These are phyloP conservation scores for Fulica atra DNA, from an alignment of 2,113 vertebrate genomes.

Conservation along the genomic window DNA sequence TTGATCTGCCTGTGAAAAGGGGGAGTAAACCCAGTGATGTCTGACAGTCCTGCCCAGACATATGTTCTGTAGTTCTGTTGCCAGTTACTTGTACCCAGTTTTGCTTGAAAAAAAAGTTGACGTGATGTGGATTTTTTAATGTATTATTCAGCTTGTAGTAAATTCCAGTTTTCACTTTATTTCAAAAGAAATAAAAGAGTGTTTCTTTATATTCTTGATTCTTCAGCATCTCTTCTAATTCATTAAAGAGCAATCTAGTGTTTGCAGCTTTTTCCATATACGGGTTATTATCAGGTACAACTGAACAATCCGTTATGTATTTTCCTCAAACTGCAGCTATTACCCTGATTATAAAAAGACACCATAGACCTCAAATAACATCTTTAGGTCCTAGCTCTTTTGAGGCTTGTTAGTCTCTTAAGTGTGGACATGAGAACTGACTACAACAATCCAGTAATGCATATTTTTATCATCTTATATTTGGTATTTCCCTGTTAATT, in stretches of 20 bases:
- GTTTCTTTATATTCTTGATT: not conserved
- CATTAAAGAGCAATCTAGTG: not conserved
- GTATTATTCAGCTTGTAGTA: not conserved
- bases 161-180: not conserved
- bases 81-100: not conserved
- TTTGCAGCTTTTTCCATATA: not conserved
- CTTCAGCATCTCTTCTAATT: not conserved
- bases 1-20: not conserved
- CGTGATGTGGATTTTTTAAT: not conserved
- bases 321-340: not conserved
- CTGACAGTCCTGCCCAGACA: not conserved
- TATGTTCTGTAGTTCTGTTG: not conserved
- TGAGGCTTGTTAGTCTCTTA: not conserved
- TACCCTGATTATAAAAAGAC: not conserved
- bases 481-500: constrained; percentile 1
- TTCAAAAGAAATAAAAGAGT: not conserved
- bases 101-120: not conserved
- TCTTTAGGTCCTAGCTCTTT: not conserved
- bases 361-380: not conserved
- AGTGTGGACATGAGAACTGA: not conserved
- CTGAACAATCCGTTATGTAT: not conserved
- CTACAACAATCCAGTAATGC: not conserved
- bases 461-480: not conserved
- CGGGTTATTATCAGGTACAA: not conserved
- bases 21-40: not conserved